A percentile compares a stretch with the other conserved stretches of the same genome.
Conservation (phyloP, 2,888 invertebrate genomes). For the Agrilus cyanescens region DNA sequence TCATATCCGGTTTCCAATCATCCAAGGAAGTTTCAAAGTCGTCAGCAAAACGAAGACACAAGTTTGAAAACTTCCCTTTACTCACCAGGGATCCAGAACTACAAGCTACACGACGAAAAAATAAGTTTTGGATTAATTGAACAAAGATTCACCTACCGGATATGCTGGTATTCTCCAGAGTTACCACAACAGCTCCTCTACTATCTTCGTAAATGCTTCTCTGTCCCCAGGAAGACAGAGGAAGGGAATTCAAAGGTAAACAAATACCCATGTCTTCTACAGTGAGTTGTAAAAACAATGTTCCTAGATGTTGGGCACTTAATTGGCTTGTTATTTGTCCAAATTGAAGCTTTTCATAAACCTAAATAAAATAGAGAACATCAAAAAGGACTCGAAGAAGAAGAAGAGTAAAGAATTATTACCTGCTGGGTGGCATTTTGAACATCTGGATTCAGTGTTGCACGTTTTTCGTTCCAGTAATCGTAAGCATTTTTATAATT, state of each 20-base stretch:
- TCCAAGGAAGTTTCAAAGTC: slow-evolving; percentile 94
- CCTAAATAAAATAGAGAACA: slow-evolving; percentile 21
- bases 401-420: slow-evolving; percentile 17
- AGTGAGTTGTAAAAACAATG: slow-evolving; percentile 84
- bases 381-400: not conserved
- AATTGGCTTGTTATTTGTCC: slow-evolving; percentile 69
- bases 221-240: slow-evolving; percentile 55
- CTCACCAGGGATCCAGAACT: slow-evolving; percentile 93
- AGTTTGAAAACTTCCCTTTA: slow-evolving; percentile 79
- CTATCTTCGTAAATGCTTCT: slow-evolving; percentile 64
- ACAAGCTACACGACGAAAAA: slow-evolving; percentile 53
- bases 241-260: slow-evolving; percentile 75
- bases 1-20: slow-evolving; percentile 91
- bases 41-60: slow-evolving; percentile 90
- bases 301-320: slow-evolving; percentile 69
- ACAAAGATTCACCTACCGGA: slow-evolving; percentile 32
- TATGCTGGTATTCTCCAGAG: slow-evolving; percentile 92
- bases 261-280: slow-evolving; percentile 97
- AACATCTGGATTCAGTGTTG: slow-evolving; percentile 82
- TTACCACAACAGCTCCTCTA: slow-evolving; percentile 87
- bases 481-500: slow-evolving; percentile 99
- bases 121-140: not conserved
- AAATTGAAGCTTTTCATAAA: slow-evolving; percentile 63
- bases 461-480: slow-evolving; percentile 95
- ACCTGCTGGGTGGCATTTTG: slow-evolving; percentile 62